These are phyloP conservation scores for Andrena chrysosceles DNA, from an alignment of 2,888 invertebrate species.

Conservation along the genomic window DNA sequence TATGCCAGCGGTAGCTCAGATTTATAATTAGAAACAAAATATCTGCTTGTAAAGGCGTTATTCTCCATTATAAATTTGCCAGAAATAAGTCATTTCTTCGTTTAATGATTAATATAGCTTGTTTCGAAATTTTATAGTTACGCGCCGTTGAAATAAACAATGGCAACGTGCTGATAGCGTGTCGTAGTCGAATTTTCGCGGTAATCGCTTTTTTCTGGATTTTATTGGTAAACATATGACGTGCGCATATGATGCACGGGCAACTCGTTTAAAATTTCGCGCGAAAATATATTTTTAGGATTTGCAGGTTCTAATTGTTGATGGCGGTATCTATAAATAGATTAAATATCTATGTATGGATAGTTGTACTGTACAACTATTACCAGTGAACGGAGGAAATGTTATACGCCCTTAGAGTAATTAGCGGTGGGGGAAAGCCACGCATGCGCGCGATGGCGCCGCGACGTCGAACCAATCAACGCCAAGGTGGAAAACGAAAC, in stretches of 20 bases:
- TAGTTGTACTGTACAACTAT: too few species aligned
- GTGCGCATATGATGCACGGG: neutral
- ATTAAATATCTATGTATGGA: too few species aligned
- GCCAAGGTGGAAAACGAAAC: too few species aligned
- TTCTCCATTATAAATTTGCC: neutral
- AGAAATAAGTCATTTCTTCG: neutral
- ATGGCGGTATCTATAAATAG: too few species aligned
- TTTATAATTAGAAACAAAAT: conserved; percentile 50
- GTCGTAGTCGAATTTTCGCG: neutral
- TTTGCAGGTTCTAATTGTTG: too few species aligned
- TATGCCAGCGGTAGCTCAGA: conserved; percentile 16
- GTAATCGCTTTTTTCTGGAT: neutral
- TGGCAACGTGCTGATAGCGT: neutral
- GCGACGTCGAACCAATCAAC: too few species aligned
- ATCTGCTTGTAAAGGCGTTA: conserved; percentile 9
- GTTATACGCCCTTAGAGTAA: too few species aligned
- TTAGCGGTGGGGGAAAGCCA: too few species aligned
- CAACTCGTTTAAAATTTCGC: too few species aligned
- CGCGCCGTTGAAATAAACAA: neutral
- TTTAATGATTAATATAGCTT: neutral
- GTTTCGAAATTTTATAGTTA: neutral
- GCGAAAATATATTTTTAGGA: too few species aligned
- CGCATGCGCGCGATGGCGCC: too few species aligned
- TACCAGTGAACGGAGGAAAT: too few species aligned
- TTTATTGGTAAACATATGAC: conserved; percentile 3